Evolutionary conservation across 2,797 vertebrate genomes (phyloP).

Genomic region (Gymnoscopelus braueri): DNA sequence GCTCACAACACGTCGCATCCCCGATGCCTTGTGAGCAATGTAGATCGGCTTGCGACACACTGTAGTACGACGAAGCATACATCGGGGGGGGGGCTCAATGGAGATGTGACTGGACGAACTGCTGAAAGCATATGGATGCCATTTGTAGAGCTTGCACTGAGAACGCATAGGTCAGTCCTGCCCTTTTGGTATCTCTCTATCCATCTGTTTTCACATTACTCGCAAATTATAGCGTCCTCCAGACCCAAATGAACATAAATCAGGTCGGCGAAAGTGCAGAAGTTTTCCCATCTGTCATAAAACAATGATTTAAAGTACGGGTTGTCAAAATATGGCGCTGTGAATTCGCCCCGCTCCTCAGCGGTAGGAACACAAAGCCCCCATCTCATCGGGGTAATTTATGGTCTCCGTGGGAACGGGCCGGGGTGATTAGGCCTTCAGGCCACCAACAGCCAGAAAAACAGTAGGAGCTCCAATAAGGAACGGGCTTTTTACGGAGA

Average conservation of each 20-base stretch:
- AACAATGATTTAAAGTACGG: slow-evolving; percentile 98
- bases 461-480: slow-evolving; percentile 98
- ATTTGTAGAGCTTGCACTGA: slow-evolving; percentile 88
- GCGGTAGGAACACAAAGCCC: slow-evolving; percentile 94
- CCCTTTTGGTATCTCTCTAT: slow-evolving; percentile 92
- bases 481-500: slow-evolving; percentile 74
- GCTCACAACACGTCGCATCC: too few relatives aligned
- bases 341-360: slow-evolving; percentile 89
- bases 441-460: slow-evolving; percentile 99
- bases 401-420: slow-evolving; percentile 94
- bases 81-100: slow-evolving; percentile 39
- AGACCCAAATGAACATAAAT: slow-evolving; percentile 98
- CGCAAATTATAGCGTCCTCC: slow-evolving; percentile 97
- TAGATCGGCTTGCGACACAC: too few relatives aligned
- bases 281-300: slow-evolving; percentile 99
- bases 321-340: slow-evolving; percentile 95
- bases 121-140: slow-evolving; percentile 93
- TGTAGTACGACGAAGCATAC: too few relatives aligned
- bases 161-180: slow-evolving; percentile 88
- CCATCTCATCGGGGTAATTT: slow-evolving; percentile 98
- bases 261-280: slow-evolving; percentile 89
- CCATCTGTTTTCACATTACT: slow-evolving; percentile 99
- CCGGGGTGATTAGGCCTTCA: slow-evolving; percentile 92
- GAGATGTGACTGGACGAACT: slow-evolving; percentile 84
- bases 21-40: too few relatives aligned